These are phyloP conservation scores for Drosophila percnosoma DNA, from an alignment of 2,888 invertebrate species.

Conservation along the genomic window DNA sequence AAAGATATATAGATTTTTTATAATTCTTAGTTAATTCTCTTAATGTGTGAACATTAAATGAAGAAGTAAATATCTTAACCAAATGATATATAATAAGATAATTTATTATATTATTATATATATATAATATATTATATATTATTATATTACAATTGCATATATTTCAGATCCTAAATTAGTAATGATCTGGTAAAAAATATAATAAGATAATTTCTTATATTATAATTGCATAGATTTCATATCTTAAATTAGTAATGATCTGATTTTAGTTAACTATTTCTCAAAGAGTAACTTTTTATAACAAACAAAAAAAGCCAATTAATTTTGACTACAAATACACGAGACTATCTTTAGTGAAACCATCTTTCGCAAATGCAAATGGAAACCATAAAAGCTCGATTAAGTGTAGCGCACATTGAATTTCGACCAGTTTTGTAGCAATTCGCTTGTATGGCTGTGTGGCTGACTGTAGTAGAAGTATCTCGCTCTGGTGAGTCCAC, in stretches of 20 bases:
- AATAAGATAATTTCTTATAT: neutral
- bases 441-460: constrained; percentile 41
- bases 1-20: neutral
- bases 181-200: neutral
- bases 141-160: neutral
- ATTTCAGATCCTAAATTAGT: no score
- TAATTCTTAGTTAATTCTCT: neutral
- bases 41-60: no score
- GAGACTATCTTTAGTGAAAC: neutral
- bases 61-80: neutral
- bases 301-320: neutral
- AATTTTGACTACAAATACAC: neutral
- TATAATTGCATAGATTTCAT: no score
- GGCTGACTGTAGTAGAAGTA: constrained; percentile 38
- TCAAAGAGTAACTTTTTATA: neutral
- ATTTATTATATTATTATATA: neutral
- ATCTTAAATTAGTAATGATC: no score
- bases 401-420: constrained; percentile 35
- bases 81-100: neutral
- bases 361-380: neutral
- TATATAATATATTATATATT: no score
- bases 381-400: constrained; percentile 32
- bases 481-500: constrained; percentile 58
- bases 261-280: neutral
- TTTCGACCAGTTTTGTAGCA: constrained; percentile 55